Evolutionary conservation across 2,797 vertebrate species (phyloP), one percentile per base, ranked within the genome.

Genomic region (Clamator glandarius): DNA sequence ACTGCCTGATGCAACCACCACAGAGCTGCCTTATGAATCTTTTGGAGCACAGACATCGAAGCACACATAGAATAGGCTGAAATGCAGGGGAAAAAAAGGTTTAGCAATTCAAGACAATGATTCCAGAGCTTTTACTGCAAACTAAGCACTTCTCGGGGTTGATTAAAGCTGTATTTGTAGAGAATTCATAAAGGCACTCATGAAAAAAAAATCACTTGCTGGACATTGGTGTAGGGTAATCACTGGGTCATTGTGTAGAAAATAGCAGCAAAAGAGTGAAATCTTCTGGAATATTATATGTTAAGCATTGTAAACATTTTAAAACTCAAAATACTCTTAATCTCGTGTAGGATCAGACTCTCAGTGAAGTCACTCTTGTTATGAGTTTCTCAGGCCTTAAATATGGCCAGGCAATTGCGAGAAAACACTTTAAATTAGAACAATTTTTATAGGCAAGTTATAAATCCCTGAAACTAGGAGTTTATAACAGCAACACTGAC

Each of bases 141-240:
- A 91, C 80, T 66, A 89, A 78, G 82, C 58, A 75, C 54, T 92
- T 87, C 76, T 81, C 58, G 51, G 74, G 55, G 41, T 54, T 95
- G 85, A 94, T 91, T 66, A 96, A 76, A 24, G 46, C 64, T 77
- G 58, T 44, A 36, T 61, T 87, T 64, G 70, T 28, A 51, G 29
- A 84, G 66, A 89, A 91, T 86, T 89, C 72, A 42, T 54, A 51
- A 74, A 91, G 84, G 87, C 46, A 41, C 10, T 87, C 52, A 84
- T 68, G 66, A 91, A 95, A 80, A 95, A 95, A 87, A 93, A 90
- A 64, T 31, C 23, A 69, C 20, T 77, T 73, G 67, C 66, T 92
- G 85, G 83, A 84, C 82, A 69, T 89, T n/a, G 48, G 78, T 77
- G 51, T 55, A 33, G 29, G 35, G 33, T 57, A 87, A 90, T 64